A percentile compares a stretch with the other conserved stretches of the same genome.
These are phyloP conservation scores for Onchidella celtica DNA, from an alignment of 2,888 invertebrate species.

Conservation along the genomic window DNA sequence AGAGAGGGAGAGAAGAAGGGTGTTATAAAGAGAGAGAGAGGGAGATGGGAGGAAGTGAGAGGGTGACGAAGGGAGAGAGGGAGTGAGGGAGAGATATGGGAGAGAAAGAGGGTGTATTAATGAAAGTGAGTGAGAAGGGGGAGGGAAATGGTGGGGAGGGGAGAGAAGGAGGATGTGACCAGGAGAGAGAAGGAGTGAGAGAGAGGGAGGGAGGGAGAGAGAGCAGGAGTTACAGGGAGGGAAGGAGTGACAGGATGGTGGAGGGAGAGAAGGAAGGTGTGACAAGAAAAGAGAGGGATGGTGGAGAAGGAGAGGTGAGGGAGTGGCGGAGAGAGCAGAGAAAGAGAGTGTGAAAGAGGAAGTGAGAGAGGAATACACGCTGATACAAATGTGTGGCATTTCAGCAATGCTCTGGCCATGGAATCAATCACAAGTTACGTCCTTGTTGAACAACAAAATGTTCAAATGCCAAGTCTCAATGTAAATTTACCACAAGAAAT, in stretches of 20 bases:
- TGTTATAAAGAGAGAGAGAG: neutral
- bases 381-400: too few relatives aligned
- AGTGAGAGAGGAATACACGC: constrained; percentile 7
- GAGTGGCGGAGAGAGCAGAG: constrained; percentile 15
- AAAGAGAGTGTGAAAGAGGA: neutral
- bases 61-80: constrained; percentile 20
- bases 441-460: too few relatives aligned
- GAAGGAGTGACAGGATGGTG: neutral
- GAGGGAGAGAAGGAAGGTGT: constrained; percentile 14
- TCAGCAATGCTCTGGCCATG: too few relatives aligned
- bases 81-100: constrained; percentile 19
- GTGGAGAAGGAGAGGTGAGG: neutral
- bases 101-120: neutral
- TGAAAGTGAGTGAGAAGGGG: neutral
- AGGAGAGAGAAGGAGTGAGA: constrained; percentile 29
- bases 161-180: neutral
- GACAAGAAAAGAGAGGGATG: neutral
- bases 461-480: too few relatives aligned
- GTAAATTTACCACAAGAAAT: too few relatives aligned
- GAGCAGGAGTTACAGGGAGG: neutral
- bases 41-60: constrained; percentile 9
- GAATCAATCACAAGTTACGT: too few relatives aligned
- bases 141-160: neutral
- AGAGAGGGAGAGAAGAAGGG: neutral
- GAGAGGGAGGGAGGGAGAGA: constrained; percentile 26